Conservation (phyloP, 2,113 vertebrate genomes). For the Heterocephalus glaber region DNA sequence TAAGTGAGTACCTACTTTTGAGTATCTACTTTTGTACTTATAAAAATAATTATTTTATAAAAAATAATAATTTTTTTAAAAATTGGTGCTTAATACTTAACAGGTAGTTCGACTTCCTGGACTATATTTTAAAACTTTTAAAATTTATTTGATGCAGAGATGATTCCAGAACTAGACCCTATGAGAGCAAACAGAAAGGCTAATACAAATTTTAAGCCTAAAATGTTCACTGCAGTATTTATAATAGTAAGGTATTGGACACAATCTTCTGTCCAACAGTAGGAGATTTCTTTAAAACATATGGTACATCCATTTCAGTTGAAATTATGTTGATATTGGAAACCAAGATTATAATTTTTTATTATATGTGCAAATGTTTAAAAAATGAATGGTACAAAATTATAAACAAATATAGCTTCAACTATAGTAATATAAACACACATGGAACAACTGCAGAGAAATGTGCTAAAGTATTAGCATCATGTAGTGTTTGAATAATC, state of each 20-base stretch:
- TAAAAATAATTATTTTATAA: background rate
- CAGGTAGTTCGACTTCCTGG: background rate
- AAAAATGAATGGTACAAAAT: background rate
- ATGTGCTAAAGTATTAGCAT: background rate
- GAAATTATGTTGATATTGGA: background rate
- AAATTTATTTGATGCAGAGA: background rate
- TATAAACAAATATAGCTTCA: background rate
- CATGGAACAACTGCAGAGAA: background rate
- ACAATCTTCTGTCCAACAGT: background rate
- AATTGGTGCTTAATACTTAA: background rate
- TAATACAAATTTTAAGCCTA: background rate
- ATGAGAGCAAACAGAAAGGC: constrained; percentile 19
- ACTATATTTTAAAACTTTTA: no score
- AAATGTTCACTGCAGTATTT: background rate
- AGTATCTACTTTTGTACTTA: background rate
- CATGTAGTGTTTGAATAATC: background rate
- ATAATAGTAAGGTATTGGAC: background rate
- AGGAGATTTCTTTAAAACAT: background rate
- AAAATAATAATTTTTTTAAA: no score
- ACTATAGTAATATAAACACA: constrained; percentile 15
- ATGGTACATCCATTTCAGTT: background rate
- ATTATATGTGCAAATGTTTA: background rate
- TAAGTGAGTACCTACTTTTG: no score
- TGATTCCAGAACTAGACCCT: background rate
- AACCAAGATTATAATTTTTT: background rate